Conservation (phyloP, 2,797 vertebrate species). For the Anguilla obscura region DNA sequence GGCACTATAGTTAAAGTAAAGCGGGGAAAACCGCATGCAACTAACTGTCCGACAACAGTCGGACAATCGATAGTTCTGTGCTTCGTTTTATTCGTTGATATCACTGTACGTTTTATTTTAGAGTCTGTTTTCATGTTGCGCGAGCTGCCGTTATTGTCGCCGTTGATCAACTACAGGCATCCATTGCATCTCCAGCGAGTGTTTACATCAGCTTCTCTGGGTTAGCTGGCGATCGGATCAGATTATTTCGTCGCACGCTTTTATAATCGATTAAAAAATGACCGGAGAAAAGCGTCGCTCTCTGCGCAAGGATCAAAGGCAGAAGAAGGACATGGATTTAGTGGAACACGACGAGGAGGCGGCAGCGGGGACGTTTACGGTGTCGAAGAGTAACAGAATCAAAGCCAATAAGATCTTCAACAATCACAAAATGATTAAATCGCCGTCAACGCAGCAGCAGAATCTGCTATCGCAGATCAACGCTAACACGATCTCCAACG, state of each 20-base stretch:
- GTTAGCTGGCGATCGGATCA: conserved; percentile 4
- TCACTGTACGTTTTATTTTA: conserved; percentile 14
- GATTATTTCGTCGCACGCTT: not conserved
- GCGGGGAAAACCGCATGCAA: not conserved
- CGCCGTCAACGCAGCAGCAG: conserved; percentile 56
- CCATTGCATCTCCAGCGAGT: conserved; percentile 26
- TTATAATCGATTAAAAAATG: conserved; percentile 64
- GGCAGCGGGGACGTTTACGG: conserved; percentile 69
- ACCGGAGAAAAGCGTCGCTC: conserved; percentile 92
- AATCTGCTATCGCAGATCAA: conserved; percentile 64
- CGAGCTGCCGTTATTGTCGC: conserved; percentile 16
- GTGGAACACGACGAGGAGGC: conserved; percentile 79
- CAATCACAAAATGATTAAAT: conserved; percentile 61
- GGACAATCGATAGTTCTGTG: not conserved
- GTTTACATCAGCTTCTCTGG: not conserved
- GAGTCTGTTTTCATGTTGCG: conserved; percentile 24
- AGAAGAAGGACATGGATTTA: conserved; percentile 82
- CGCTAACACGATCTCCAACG: conserved; percentile 65
- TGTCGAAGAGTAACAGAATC: conserved; percentile 61
- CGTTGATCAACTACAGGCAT: conserved; percentile 26
- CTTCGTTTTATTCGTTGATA: not conserved
- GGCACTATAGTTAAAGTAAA: not conserved
- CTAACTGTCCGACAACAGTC: too few relatives aligned
- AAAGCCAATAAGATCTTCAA: conserved; percentile 73
- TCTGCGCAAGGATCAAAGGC: conserved; percentile 84